Evolutionary conservation across 2,797 vertebrate genomes (phyloP), one percentile per base, ranked within the genome.

Genomic region (Pseudocheirus occidentalis): DNA sequence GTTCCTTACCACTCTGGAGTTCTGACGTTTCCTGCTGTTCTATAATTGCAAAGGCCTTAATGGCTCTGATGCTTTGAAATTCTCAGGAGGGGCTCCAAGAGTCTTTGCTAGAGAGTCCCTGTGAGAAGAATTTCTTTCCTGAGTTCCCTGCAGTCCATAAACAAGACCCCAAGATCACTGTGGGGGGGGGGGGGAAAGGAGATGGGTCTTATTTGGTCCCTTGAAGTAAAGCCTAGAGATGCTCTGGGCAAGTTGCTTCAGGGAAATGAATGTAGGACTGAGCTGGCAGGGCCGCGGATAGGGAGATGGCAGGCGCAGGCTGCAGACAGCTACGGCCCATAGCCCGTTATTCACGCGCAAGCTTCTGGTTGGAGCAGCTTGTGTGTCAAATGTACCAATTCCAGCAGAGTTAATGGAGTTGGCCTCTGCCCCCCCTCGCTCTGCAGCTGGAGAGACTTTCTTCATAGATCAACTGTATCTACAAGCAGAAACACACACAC

Each of bases 331-430:
- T 96, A 12, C 21, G 97, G 97, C 13, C 87, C 97, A 92, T 95
- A 97, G 97, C 98, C 98, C 97, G 97, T 97, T 98, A 98, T 97
- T 98, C 97, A 98, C 94, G 93, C 95, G 92, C 97, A 2, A 89
- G 95, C 97, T 97, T 94, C 97, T 97, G 98, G 97, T 98, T 98
- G 97, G 58, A 97, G 98, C 97, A 90, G 7, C 93, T 93, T 97
- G 96, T 95, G 96, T 98, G 98, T 98, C 98, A 97, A 97, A 98
- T 94, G 97, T 96, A 98, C 97, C 98, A 98, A 98, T 98, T 98
- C 98, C 97, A 96, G 97, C 95, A 97, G 97, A 98, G 98, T 97
- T 98, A 98, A 98, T 98, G 97, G 98, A 98, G 97, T 98, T 98
- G 98, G 97, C 98, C 98, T 98, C 97, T 97, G 96, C 95, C 52